These are phyloP conservation scores for Crematogaster levior DNA, from an alignment of 2,888 invertebrate genomes.

Conservation along the genomic window DNA sequence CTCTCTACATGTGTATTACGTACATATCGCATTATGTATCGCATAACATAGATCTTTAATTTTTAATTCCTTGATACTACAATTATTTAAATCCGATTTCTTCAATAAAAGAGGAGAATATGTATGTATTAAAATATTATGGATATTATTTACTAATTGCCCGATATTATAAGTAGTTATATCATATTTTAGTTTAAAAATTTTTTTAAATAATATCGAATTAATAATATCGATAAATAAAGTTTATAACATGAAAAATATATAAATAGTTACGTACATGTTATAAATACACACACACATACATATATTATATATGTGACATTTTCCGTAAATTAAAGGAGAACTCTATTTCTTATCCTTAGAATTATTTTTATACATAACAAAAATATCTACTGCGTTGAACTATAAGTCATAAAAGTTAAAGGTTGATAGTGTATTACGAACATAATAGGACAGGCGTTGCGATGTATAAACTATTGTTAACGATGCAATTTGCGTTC, in stretches of 20 bases:
- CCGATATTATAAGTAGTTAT: neutral
- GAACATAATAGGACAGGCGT: neutral
- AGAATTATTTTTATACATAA: slow-evolving; percentile 15
- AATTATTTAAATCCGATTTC: neutral
- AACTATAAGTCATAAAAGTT: slow-evolving; percentile 16
- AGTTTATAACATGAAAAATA: neutral
- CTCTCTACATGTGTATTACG: neutral
- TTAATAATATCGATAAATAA: neutral
- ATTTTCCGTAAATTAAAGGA: slow-evolving; percentile 3
- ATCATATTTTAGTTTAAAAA: neutral
- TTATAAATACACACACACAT: neutral
- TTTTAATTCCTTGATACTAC: neutral
- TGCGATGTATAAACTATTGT: neutral
- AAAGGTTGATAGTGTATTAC: slow-evolving; percentile 8
- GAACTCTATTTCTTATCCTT: neutral
- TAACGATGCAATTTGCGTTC: neutral
- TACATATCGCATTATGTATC: too few species aligned
- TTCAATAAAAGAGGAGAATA: neutral
- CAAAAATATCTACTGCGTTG: slow-evolving; percentile 5
- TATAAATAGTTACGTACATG: neutral
- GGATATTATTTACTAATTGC: neutral
- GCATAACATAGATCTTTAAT: neutral
- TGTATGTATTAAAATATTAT: neutral
- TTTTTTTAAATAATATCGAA: too few species aligned
- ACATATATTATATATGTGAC: too few species aligned